These are phyloP conservation scores for Agonopterix arenella DNA, from an alignment of 2,888 invertebrate genomes.

Conservation along the genomic window DNA sequence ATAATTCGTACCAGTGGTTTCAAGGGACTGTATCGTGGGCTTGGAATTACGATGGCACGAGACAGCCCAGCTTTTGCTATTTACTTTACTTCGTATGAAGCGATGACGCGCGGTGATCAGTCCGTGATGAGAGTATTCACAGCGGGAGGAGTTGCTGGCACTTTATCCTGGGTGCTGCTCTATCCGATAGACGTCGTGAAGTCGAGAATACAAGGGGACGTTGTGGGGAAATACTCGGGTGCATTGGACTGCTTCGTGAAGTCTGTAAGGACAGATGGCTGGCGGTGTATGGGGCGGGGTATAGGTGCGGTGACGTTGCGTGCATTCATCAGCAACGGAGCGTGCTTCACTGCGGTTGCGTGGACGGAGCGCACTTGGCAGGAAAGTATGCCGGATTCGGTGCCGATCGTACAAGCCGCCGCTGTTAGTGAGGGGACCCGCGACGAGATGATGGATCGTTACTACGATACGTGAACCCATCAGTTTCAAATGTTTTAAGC, in stretches of 20 bases:
- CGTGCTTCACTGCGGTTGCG: slow-evolving; percentile 91
- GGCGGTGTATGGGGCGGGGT: slow-evolving; percentile 84
- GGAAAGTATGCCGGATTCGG: slow-evolving; percentile 33
- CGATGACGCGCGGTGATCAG: slow-evolving; percentile 78
- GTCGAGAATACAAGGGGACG: slow-evolving; percentile 89
- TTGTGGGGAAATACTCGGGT: slow-evolving; percentile 78
- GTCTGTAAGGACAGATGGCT: slow-evolving; percentile 83
- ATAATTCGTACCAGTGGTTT: slow-evolving; percentile 80
- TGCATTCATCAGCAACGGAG: slow-evolving; percentile 96
- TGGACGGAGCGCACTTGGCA: slow-evolving; percentile 82
- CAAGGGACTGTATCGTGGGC: slow-evolving; percentile 84
- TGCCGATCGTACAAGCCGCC: slow-evolving; percentile 34
- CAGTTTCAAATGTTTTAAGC: too few relatives aligned
- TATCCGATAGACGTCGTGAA: slow-evolving; percentile 96
- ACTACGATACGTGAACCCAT: slow-evolving; percentile 35
- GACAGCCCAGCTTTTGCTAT: slow-evolving; percentile 91
- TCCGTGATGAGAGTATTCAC: slow-evolving; percentile 82
- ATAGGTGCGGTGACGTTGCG: slow-evolving; percentile 87
- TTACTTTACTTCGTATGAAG: slow-evolving; percentile 92
- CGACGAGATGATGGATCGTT: slow-evolving; percentile 46
- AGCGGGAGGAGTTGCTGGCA: slow-evolving; percentile 92
- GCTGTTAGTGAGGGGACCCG: slow-evolving; percentile 44
- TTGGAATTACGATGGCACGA: slow-evolving; percentile 83
- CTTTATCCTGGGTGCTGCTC: slow-evolving; percentile 88
- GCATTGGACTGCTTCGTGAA: slow-evolving; percentile 85